phyloP scores from a whole-genome alignment of 2,797 vertebrate species.

The Thaleichthys pacificus region DNA sequence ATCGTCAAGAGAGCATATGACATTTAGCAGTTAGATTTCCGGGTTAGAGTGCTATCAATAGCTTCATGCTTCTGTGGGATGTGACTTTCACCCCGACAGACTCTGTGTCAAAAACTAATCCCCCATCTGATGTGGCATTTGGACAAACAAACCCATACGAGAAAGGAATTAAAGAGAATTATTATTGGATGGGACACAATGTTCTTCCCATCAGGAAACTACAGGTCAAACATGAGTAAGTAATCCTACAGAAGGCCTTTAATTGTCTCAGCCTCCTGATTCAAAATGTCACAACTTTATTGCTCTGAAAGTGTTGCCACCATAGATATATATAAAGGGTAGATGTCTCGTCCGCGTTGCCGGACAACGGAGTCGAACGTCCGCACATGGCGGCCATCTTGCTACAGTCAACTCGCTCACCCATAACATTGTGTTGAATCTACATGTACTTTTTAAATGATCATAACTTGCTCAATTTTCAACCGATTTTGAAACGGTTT shows the following conservation, averaged over 20 bases:
- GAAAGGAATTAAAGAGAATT: constrained; percentile 38
- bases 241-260: constrained; percentile 47
- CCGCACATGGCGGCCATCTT: no score
- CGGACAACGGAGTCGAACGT: no score
- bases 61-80: constrained; percentile 28
- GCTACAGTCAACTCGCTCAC: no score
- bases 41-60: constrained; percentile 48
- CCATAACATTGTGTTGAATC: no score
- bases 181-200: constrained; percentile 29
- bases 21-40: constrained; percentile 43
- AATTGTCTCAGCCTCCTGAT: constrained; percentile 40
- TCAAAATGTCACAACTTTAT: constrained; percentile 64
- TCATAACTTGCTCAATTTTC: no score
- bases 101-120: constrained; percentile 32
- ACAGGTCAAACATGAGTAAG: constrained; percentile 35
- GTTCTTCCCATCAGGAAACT: constrained; percentile 36
- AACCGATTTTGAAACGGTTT: no score
- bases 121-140: constrained; percentile 57
- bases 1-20: constrained; percentile 28
- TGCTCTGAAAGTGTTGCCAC: constrained; percentile 49
- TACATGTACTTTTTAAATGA: no score
- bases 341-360: no score
- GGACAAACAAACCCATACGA: constrained; percentile 31
- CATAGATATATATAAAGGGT: no score
- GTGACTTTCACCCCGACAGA: constrained; percentile 25